These are phyloP conservation scores for Drosophila lowei DNA, from an alignment of 1,140 invertebrate genomes.

Conservation along the genomic window DNA sequence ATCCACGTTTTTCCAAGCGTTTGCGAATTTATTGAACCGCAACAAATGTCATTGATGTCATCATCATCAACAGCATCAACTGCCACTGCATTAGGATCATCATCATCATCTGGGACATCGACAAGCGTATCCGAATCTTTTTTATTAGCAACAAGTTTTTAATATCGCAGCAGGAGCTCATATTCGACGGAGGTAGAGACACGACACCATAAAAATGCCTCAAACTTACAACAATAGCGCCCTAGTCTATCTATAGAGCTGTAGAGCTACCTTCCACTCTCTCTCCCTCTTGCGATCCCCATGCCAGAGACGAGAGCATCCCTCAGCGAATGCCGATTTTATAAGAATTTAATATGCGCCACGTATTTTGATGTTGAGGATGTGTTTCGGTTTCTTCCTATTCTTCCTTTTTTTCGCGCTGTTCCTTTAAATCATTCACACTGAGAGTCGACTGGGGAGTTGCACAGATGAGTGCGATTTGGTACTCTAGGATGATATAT, in stretches of 20 bases:
- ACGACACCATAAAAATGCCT: constrained; percentile 53
- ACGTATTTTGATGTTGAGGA: constrained; percentile 60
- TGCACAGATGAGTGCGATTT: background rate
- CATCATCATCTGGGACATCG: constrained; percentile 36
- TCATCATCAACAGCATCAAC: constrained; percentile 37
- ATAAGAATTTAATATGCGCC: constrained; percentile 80
- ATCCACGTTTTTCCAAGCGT: constrained; percentile 36
- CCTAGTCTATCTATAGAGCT: constrained; percentile 40
- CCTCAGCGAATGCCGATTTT: constrained; percentile 61
- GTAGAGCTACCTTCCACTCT: constrained; percentile 2
- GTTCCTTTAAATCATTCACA: constrained; percentile 49
- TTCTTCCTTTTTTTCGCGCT: constrained; percentile 34
- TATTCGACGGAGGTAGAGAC: constrained; percentile 23
- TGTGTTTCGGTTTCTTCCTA: constrained; percentile 57
- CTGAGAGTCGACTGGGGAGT: background rate
- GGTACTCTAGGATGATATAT: too few relatives aligned
- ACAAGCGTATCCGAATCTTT: constrained; percentile 55
- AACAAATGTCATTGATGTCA: constrained; percentile 81
- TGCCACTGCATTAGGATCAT: constrained; percentile 37
- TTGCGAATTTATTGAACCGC: constrained; percentile 80
- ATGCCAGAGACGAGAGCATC: constrained; percentile 23
- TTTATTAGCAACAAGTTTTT: constrained; percentile 81
- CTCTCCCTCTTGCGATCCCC: constrained; percentile 5
- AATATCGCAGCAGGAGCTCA: constrained; percentile 69
- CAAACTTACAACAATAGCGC: constrained; percentile 66